A percentile compares a stretch with the other conserved stretches of the same genome.
Conservation (phyloP, 2,888 invertebrate genomes). For the Harmothoe impar region DNA sequence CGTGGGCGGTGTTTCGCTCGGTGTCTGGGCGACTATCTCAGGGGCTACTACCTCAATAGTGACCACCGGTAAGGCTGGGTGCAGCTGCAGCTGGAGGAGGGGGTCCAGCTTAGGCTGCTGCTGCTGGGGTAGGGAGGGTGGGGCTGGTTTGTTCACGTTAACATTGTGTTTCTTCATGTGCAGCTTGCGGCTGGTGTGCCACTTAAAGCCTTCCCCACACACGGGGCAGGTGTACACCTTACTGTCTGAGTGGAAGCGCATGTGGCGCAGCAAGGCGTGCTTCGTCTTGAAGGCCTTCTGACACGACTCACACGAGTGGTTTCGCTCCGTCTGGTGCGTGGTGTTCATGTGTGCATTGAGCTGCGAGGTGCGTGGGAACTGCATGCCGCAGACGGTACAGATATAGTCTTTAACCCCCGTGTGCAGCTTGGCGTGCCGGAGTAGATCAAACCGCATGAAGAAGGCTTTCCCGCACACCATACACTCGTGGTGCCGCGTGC, state of each 20-base stretch:
- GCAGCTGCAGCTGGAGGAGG: neutral
- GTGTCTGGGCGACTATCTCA: too few species aligned
- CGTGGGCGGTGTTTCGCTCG: neutral
- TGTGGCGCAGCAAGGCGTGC: slow-evolving; percentile 42
- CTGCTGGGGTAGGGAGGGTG: neutral
- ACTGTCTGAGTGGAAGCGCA: neutral
- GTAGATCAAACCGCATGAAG: neutral
- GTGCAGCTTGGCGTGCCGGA: slow-evolving; percentile 9
- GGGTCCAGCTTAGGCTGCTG: neutral
- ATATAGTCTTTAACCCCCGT: slow-evolving; percentile 6
- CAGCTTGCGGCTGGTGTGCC: slow-evolving; percentile 47
- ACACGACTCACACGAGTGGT: neutral
- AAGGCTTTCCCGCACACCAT: slow-evolving; percentile 3
- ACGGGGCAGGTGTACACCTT: neutral
- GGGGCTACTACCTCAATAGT: too few species aligned
- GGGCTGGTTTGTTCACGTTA: neutral
- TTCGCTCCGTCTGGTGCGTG: neutral
- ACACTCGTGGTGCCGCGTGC: neutral
- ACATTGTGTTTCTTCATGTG: slow-evolving; percentile 43
- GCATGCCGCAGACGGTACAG: slow-evolving; percentile 24
- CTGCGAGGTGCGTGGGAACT: slow-evolving; percentile 1
- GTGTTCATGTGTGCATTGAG: slow-evolving; percentile 47
- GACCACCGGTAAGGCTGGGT: neutral
- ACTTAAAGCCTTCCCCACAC: slow-evolving; percentile 43
- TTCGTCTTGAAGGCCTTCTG: slow-evolving; percentile 44